Percentiles rank a stretch among this genome's conserved stretches.
Evolutionary conservation across 1,140 invertebrate species (phyloP).

Genomic region (Diachasmimorpha longicaudata): DNA sequence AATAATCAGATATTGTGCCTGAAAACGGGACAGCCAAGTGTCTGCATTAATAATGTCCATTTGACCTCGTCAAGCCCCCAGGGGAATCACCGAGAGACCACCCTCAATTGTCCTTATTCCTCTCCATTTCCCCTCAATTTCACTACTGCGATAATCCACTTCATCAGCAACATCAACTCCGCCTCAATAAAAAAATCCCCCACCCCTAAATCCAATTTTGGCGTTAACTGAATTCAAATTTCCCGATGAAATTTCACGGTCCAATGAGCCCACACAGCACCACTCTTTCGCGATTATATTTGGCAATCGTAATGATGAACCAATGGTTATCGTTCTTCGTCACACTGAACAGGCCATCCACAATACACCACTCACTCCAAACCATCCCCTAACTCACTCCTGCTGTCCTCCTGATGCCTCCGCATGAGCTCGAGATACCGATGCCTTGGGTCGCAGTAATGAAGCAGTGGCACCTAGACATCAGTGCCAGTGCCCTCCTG

Average conservation of each 20-base stretch:
- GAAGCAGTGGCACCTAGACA: conserved; percentile 70
- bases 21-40: neutral
- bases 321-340: too few species aligned
- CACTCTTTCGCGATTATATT: too few species aligned
- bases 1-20: conserved; percentile 35
- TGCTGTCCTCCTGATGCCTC: conserved; percentile 43
- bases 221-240: too few species aligned
- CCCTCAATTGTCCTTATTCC: neutral
- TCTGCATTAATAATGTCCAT: conserved; percentile 9
- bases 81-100: neutral
- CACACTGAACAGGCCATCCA: neutral
- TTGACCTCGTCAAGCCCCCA: conserved; percentile 35
- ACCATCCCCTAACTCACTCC: neutral
- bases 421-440: conserved; percentile 49
- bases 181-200: neutral
- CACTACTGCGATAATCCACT: neutral
- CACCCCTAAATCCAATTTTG: neutral
- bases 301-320: too few species aligned
- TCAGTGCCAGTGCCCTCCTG: conserved; percentile 91
- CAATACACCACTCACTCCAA: neutral
- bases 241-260: too few species aligned
- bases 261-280: too few species aligned
- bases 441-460: conserved; percentile 53
- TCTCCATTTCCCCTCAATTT: neutral
- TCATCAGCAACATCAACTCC: neutral